Conservation (phyloP, 1,140 invertebrate genomes). For the Scylla paramamosain region DNA sequence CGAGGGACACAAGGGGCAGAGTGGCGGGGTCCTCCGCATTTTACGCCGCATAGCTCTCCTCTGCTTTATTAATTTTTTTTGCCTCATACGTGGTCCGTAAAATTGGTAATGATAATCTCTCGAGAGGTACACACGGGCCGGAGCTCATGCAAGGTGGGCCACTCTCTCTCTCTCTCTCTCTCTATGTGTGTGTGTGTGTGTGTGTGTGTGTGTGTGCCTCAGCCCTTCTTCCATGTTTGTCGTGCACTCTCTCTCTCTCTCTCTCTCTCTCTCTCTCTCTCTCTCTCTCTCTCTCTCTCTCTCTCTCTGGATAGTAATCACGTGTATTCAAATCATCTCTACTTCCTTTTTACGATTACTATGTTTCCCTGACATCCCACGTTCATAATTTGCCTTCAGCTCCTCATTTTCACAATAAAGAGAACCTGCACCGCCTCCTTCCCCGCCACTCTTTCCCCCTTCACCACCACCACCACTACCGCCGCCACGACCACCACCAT, state of each 20-base stretch:
- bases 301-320: background rate
- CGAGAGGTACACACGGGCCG: constrained; percentile 48
- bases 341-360: constrained; percentile 10
- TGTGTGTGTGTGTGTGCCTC: constrained; percentile 56
- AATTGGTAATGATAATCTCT: constrained; percentile 74
- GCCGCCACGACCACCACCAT: background rate
- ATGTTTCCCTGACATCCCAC: background rate
- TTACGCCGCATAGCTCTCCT: constrained; percentile 69
- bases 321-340: background rate
- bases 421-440: background rate
- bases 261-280: constrained; percentile 27
- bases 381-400: background rate
- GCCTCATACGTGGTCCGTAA: constrained; percentile 73
- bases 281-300: constrained; percentile 16
- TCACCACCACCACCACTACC: background rate
- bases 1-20: constrained; percentile 2
- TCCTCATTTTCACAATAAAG: background rate
- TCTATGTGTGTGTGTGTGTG: constrained; percentile 48
- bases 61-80: constrained; percentile 73
- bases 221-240: constrained; percentile 50
- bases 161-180: constrained; percentile 42
- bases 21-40: constrained; percentile 59
- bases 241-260: constrained; percentile 24
- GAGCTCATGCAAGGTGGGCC: constrained; percentile 48
- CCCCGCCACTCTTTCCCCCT: too few relatives aligned